These are phyloP conservation scores for Zosterops hypoxanthus DNA, from an alignment of 2,113 vertebrate genomes.

Conservation along the genomic window DNA sequence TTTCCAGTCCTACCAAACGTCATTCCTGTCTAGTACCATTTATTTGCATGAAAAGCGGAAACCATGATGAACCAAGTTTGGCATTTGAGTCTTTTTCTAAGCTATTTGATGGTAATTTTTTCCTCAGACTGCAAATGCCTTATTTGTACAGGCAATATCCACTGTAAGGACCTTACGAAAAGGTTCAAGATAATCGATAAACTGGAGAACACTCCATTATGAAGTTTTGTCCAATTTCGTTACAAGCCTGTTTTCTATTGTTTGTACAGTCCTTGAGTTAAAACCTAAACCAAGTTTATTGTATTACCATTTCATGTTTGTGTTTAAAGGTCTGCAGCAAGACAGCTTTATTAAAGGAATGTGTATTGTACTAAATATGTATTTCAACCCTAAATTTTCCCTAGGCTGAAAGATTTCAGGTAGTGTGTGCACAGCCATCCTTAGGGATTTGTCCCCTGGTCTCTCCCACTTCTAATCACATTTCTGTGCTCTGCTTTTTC, in stretches of 20 bases:
- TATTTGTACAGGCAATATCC: background rate
- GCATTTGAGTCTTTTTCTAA: background rate
- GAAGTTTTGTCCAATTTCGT: background rate
- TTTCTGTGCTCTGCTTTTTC: background rate
- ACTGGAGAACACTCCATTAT: background rate
- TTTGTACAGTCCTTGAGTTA: background rate
- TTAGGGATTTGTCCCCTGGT: background rate
- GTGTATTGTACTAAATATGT: background rate
- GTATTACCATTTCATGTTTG: background rate
- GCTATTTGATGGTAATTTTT: background rate
- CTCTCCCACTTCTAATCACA: background rate
- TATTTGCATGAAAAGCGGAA: background rate
- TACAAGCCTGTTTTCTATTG: background rate
- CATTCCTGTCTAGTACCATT: background rate
- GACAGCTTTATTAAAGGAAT: background rate
- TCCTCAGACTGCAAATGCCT: background rate
- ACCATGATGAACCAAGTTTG: background rate
- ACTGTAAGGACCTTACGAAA: background rate
- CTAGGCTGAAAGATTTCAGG: background rate
- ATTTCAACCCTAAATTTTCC: background rate
- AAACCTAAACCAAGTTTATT: background rate
- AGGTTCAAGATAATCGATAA: background rate
- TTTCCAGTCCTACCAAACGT: background rate
- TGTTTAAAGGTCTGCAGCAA: background rate
- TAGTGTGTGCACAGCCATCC: background rate